Evolutionary conservation across 2,888 invertebrate species (phyloP), one percentile per base, ranked within the genome.

Genomic region (Netelia fuscicornis): DNA sequence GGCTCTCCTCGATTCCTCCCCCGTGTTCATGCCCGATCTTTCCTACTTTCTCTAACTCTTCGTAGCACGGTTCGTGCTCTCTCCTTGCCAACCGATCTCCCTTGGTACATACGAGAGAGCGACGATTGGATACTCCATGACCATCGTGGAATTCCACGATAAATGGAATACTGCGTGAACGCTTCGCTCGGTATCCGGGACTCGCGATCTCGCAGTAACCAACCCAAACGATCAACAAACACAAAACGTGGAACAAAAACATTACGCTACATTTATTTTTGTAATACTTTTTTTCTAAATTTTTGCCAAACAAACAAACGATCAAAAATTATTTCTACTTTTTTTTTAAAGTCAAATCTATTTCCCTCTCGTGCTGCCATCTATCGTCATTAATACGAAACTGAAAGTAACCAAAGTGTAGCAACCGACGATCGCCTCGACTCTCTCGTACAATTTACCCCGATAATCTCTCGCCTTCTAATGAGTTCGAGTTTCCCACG

Each of bases 101-200:
- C 13, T 23, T 9, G 42, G 25, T 52, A 44, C 20, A 9, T 42
- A 56, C 44, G 54, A 37, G 56, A 67, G 67, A 68, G 77, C 42
- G 48, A 77, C 68, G n/a, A 44, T 48, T 67, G 17, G 77, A 37
- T 44, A 83, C 77, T 82, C 72, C 83, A 78, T 72, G 86, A 78
- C 84, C 88, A 86, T 86, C 88, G 74, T 86, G 89, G 86, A 89
- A 91, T 91, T 88, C 86, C 87, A 78, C 88, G 89, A 90, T 89
- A 89, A 88, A 91, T 90, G 88, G 85, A 90, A 89, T 86, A 72
- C 74, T 75, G 81, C 81, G 84, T 65, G 81, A 78, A 62, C 52
- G 23, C 64, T 44, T 30, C n/a, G 42, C 52, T 81, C 81, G 70
- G 58, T 42, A 85, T 81, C 77, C 54, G 25, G 77, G 48, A 54